These are phyloP conservation scores for Augochlora pura DNA, from an alignment of 1,140 invertebrate genomes.

Conservation along the genomic window DNA sequence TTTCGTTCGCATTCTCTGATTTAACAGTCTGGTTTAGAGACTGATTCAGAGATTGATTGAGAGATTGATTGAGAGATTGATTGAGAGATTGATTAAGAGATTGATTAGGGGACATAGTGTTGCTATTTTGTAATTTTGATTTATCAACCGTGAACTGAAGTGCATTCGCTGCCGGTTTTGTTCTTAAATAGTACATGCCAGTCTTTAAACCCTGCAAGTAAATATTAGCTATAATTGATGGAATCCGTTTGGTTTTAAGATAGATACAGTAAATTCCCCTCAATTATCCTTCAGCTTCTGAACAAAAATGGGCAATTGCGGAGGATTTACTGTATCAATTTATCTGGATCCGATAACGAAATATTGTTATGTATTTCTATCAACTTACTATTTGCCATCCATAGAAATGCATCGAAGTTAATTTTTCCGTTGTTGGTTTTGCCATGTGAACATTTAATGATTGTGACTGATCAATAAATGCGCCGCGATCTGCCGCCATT, in stretches of 20 bases:
- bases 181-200: slow-evolving; percentile 99
- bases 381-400: slow-evolving; percentile 92
- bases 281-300: too few relatives aligned
- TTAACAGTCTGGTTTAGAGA: background rate
- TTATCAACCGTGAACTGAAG: slow-evolving; percentile 99
- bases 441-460: slow-evolving; percentile 98
- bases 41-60: slow-evolving; percentile 18
- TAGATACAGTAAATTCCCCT: too few relatives aligned
- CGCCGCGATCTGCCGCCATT: slow-evolving; percentile 98
- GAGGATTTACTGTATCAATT: too few relatives aligned
- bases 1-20: slow-evolving; percentile 43
- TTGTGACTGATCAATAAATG: slow-evolving; percentile 99
- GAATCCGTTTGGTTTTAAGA: too few relatives aligned
- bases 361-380: too few relatives aligned
- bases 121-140: slow-evolving; percentile 82
- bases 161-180: slow-evolving; percentile 96
- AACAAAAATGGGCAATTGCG: too few relatives aligned
- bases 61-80: slow-evolving; percentile 20
- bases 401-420: slow-evolving; percentile 99
- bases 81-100: slow-evolving; percentile 24
- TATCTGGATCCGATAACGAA: too few relatives aligned
- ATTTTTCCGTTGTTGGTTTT: slow-evolving; percentile 94
- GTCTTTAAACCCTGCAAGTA: slow-evolving; percentile 94
- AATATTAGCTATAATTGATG: background rate
- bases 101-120: slow-evolving; percentile 32